Base-by-base conservation (phyloP, 1,140 invertebrate species). In the Ostrea denselamellosa region DNA sequence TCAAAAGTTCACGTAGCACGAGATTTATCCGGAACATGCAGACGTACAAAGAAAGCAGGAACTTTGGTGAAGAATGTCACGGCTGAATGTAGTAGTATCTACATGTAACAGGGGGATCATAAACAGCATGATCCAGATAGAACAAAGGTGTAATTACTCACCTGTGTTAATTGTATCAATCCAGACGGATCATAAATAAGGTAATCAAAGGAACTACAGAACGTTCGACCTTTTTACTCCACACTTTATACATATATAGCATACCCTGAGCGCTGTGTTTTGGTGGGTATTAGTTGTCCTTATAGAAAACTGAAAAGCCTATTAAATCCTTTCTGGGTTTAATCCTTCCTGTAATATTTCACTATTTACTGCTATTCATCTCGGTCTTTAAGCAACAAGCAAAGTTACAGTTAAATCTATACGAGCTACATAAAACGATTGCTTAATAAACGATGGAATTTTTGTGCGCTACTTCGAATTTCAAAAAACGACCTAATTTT, bases 331-430 rank as follows among this genome's bases (percentile, higher is more conserved):
- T 77, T 28, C 68, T 28, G 12, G 68, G 28, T 25, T 25, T 77
- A 77, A 77, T 77, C 68, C 68, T 77, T 77, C 68, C 68, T 77
- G 68, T 34, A 77, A 77, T 77, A 17, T 77, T 34, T 77, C 68
- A 25, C 25, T 77, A 77, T 77, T 77, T 14, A n/a, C 56, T 7
- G 17, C 56, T 62, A 19, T 62, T 62, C 17, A 62, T 62, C 17
- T 77, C 25, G 22, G 22, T 28, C 25, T 77, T 14, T 77, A 34
- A 34, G 28, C 68, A 34, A 34, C 25, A 25, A 28, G 8, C 4
- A 25, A 28, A 28, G 68, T 28, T 25, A 34, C 28, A 14, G 25
- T 34, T 77, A 14, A 28, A 77, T 14, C 22, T 77, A 8, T 77
- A n/a, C n/a, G n/a, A 12, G 68, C 28, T 25, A 77, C 68, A 12